Evolutionary conservation across 2,888 invertebrate species (phyloP).

Genomic region (Lysandra coridon): DNA sequence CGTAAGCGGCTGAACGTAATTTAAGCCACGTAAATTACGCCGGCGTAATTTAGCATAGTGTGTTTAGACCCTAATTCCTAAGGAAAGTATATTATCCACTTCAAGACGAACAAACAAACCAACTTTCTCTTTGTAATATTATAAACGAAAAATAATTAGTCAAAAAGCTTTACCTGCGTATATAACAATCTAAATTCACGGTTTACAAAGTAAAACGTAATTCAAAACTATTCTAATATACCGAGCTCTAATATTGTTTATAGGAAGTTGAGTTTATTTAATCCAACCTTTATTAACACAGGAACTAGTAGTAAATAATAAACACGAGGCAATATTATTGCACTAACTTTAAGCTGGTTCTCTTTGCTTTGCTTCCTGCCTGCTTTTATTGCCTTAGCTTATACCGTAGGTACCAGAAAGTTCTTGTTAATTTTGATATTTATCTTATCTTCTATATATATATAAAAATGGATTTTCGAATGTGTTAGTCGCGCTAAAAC

Average conservation of each 20-base stretch:
- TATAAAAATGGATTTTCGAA: too few species aligned
- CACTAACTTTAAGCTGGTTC: slow-evolving; percentile 10
- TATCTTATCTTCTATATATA: too few species aligned
- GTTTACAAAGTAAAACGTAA: slow-evolving; percentile 21
- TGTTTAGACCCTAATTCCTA: too few species aligned
- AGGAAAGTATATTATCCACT: too few species aligned
- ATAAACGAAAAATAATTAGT: neutral
- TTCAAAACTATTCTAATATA: slow-evolving; percentile 44
- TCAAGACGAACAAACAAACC: too few species aligned
- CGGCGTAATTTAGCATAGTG: too few species aligned
- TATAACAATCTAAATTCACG: neutral
- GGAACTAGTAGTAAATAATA: slow-evolving; percentile 50
- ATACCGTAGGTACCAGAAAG: neutral
- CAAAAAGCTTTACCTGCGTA: neutral
- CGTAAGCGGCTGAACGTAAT: too few species aligned
- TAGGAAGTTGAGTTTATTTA: slow-evolving; percentile 41
- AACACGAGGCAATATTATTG: slow-evolving; percentile 16
- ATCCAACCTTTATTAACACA: slow-evolving; percentile 59
- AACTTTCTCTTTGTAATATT: neutral
- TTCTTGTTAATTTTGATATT: neutral
- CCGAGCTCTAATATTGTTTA: slow-evolving; percentile 38
- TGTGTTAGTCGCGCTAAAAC: too few species aligned
- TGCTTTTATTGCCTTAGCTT: neutral
- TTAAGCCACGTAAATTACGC: too few species aligned
- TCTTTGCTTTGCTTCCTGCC: neutral